phyloP scores from a whole-genome alignment of 2,113 vertebrate genomes.

The Sylvicapra grimmia region DNA sequence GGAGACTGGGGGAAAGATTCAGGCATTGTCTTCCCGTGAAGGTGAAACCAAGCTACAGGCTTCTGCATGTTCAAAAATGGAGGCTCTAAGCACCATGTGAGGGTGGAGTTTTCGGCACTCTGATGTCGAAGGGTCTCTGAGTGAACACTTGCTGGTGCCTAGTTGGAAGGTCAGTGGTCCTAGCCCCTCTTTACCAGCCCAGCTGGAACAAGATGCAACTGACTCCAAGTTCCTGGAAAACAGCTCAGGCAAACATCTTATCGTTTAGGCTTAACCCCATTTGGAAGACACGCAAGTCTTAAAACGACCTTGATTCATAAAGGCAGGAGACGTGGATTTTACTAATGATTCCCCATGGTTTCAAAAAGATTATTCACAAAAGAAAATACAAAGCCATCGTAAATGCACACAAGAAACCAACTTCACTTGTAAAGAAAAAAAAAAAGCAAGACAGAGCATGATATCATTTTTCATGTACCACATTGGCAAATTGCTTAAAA shows the following conservation, averaged over 20 bases:
- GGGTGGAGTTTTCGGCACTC: neutral
- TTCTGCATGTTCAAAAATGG: neutral
- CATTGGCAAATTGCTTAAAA: neutral
- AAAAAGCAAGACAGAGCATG: neutral
- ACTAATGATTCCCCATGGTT: neutral
- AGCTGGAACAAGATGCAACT: neutral
- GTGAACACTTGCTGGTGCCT: neutral
- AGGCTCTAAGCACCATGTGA: neutral
- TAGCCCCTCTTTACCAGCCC: neutral
- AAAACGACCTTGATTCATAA: neutral
- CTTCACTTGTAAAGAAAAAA: neutral
- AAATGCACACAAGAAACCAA: neutral
- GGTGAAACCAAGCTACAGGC: neutral
- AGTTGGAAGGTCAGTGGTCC: neutral
- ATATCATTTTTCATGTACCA: neutral
- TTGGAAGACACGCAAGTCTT: neutral
- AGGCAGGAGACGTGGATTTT: neutral
- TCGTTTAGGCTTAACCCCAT: no score
- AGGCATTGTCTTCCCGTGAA: neutral
- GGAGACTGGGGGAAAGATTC: neutral
- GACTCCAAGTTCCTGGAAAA: neutral
- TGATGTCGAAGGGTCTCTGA: rapidly evolving
- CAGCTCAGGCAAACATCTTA: neutral
- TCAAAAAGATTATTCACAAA: neutral
- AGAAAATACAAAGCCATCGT: neutral